Evolutionary conservation across 37 sponge, comb jelly and placozoan genomes (phyloP), one percentile per base, ranked within the genome.

Genomic region (Diacarnus erythraeanus): DNA sequence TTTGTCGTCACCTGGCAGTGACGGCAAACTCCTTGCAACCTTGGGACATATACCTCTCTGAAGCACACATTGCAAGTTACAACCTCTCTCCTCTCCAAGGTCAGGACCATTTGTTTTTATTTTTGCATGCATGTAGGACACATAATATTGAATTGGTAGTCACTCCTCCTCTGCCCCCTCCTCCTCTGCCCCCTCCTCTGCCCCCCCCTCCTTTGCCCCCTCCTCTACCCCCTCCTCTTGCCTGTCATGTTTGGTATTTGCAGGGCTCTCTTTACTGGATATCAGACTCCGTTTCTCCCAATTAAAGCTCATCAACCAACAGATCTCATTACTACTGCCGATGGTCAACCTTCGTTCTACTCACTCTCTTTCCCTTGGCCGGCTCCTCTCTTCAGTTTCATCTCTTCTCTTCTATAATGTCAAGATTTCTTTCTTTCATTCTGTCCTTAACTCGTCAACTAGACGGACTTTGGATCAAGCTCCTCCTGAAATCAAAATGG

Each of bases 401-500:
- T 57, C 78, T 18, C 33, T 90, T n/a, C 76, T 97, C 59, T 93
- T 93, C 83, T 96, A 93, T 59, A 88, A 96, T 65, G 72, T 84
- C 26, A 96, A 96, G 80, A 81, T 93, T 17, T 59, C 84, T 26
- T 93, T 91, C 77, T 58, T 96, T 15, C 88, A 97, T 82, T 59
- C 79, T 3, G 87, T 97, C 18, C 68, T 93, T 42, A 97, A 97
- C 73, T 77, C 83, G 12, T 88, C 94, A n/a, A 85, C 89, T 2
- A 69, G 88, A 25, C 84, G 94, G 0, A 68, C 90, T 2, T 51
- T 77, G 21, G 97, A 93, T 66, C 89, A 90, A 42, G 87, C 92
- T 8, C 97, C 94, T 0, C 97, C 94, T 15, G 97, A 97, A 76
- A 86, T 97, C 66, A 90, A 90, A 76, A 77, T 97, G 76, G 94